These are phyloP conservation scores for Meandrina meandrites DNA, from an alignment of 92 coral and sea anemone species.

Conservation along the genomic window DNA sequence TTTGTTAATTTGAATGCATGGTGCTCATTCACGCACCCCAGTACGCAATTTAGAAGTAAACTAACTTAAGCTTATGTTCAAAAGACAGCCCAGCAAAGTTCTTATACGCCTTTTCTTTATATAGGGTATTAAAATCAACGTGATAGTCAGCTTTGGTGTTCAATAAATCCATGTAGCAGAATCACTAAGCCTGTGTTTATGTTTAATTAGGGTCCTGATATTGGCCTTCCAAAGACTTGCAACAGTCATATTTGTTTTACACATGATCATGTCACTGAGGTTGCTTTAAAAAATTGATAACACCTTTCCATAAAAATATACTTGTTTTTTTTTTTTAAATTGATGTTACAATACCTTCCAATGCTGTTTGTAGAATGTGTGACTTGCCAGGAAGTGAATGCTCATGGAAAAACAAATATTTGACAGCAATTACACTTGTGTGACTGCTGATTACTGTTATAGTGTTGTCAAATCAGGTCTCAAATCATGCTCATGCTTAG, in stretches of 20 bases:
- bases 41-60: not conserved
- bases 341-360: not conserved
- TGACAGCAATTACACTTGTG: not conserved
- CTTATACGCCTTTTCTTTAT: not conserved
- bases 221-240: not conserved
- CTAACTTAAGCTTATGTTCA: not conserved
- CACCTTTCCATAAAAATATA: not conserved
- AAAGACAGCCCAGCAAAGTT: not conserved
- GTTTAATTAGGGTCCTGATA: not conserved
- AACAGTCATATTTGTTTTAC: not conserved
- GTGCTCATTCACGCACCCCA: not conserved
- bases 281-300: not conserved
- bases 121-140: not conserved
- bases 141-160: not conserved
- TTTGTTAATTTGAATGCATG: conserved; percentile 3
- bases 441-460: too few species aligned
- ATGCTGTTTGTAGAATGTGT: not conserved
- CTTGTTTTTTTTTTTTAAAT: not conserved
- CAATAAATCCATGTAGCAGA: not conserved
- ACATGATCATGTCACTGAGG: not conserved
- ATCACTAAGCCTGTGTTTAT: not conserved
- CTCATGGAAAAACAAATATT: not conserved
- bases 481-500: too few species aligned
- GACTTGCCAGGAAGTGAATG: not conserved
- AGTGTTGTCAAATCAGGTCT: too few species aligned